Evolutionary conservation across 2,113 vertebrate species (phyloP).

Genomic region (Oncorhynchus mykiss): DNA sequence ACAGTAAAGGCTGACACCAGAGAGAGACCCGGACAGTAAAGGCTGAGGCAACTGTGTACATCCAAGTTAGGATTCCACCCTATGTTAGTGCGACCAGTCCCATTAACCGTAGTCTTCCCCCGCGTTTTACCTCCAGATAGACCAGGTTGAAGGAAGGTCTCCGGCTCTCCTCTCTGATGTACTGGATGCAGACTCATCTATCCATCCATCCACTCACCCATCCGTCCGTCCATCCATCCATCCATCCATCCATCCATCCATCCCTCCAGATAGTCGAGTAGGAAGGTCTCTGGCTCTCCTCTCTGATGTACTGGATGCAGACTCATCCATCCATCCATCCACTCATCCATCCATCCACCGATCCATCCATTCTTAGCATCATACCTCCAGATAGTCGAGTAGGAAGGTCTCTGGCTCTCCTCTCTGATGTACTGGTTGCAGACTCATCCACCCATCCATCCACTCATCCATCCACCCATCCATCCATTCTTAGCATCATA

Average conservation of each 20-base stretch:
- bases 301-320: conserved; percentile 95
- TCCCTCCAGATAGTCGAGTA: conserved; percentile 95
- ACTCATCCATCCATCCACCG: too few relatives aligned
- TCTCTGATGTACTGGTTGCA: conserved; percentile 95
- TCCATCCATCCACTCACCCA: conserved; percentile 47
- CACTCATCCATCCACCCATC: too few relatives aligned
- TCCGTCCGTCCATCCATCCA: accelerated
- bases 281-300: conserved; percentile 92
- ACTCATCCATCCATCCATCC: conserved; percentile 59
- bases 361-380: too few relatives aligned
- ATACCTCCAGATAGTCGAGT: conserved; percentile 92
- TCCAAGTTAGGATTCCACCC: neutral
- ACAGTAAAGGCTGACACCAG: too few relatives aligned
- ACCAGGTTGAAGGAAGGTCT: conserved; percentile 92
- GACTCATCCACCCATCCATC: too few relatives aligned
- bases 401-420: conserved; percentile 94
- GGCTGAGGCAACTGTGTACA: too few relatives aligned
- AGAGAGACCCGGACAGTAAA: too few relatives aligned
- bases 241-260: too few relatives aligned
- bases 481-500: too few relatives aligned
- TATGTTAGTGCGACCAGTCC: neutral
- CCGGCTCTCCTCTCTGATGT: conserved; percentile 89
- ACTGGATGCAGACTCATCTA: conserved; percentile 91
- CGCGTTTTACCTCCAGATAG: conserved; percentile 84
- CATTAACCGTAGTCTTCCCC: neutral